Evolutionary conservation across 2,113 vertebrate species (phyloP).

Genomic region (Toxostoma redivivum): DNA sequence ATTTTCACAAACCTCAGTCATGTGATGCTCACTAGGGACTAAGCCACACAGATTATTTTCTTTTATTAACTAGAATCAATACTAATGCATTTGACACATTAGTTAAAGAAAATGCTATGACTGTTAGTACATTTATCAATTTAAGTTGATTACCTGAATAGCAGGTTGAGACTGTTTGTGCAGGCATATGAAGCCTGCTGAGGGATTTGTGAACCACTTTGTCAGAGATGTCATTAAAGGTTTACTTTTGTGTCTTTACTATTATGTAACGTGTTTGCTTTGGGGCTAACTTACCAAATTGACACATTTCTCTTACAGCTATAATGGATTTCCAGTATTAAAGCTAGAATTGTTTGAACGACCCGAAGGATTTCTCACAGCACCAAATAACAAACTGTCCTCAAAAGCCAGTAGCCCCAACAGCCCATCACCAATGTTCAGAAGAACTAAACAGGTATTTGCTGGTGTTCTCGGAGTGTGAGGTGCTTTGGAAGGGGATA

Average conservation of each 20-base stretch:
- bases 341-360: conserved; percentile 87
- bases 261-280: background rate
- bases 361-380: conserved; percentile 77
- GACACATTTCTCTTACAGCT: conserved; percentile 77
- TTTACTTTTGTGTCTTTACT: background rate
- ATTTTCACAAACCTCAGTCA: background rate
- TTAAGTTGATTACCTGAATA: background rate
- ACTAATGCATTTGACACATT: conserved; percentile 14
- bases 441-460: conserved; percentile 95
- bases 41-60: background rate
- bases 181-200: background rate
- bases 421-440: conserved; percentile 93
- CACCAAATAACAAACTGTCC: conserved; percentile 73
- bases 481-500: background rate
- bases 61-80: background rate
- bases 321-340: conserved; percentile 92
- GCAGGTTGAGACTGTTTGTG: background rate
- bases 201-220: background rate
- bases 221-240: background rate
- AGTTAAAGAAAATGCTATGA: background rate
- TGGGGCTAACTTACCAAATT: background rate
- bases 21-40: background rate
- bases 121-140: background rate
- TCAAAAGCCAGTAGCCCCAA: conserved; percentile 87
- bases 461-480: background rate